Evolutionary conservation across 2,797 vertebrate species (phyloP).

Genomic region (Sciaenops ocellatus): DNA sequence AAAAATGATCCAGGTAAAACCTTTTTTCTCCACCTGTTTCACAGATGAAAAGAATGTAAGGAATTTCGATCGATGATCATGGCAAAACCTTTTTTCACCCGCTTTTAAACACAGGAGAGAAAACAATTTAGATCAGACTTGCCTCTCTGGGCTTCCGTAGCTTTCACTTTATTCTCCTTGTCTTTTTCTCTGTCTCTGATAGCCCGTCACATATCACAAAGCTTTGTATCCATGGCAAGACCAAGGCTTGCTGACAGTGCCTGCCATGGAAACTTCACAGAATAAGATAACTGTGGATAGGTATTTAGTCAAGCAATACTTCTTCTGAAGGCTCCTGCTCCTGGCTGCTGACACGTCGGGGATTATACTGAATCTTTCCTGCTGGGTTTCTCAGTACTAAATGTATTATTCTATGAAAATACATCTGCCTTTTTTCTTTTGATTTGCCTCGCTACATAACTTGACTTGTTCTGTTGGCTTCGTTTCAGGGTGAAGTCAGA

Average conservation of each 20-base stretch:
- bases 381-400: constrained; percentile 23
- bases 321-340: constrained; percentile 57
- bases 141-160: too few relatives aligned
- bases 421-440: constrained; percentile 18
- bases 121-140: too few relatives aligned
- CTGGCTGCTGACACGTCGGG: constrained; percentile 38
- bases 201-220: constrained; percentile 57
- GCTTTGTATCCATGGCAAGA: constrained; percentile 42
- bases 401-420: constrained; percentile 42
- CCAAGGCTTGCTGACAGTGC: constrained; percentile 62
- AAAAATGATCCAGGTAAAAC: too few relatives aligned
- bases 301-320: constrained; percentile 68
- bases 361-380: constrained; percentile 52
- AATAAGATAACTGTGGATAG: constrained; percentile 64
- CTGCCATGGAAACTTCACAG: constrained; percentile 61
- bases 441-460: constrained; percentile 19
- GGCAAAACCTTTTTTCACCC: too few relatives aligned
- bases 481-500: constrained; percentile 12
- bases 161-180: constrained; percentile 16
- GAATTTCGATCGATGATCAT: too few relatives aligned
- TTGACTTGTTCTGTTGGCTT: neutral
- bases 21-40: too few relatives aligned
- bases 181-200: constrained; percentile 34
- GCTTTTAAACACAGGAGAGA: too few relatives aligned
- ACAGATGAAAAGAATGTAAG: too few relatives aligned